A percentile compares a stretch with the other conserved stretches of the same genome.
Evolutionary conservation across 2,888 invertebrate genomes (phyloP).

Genomic region (Drosophila emarginata): DNA sequence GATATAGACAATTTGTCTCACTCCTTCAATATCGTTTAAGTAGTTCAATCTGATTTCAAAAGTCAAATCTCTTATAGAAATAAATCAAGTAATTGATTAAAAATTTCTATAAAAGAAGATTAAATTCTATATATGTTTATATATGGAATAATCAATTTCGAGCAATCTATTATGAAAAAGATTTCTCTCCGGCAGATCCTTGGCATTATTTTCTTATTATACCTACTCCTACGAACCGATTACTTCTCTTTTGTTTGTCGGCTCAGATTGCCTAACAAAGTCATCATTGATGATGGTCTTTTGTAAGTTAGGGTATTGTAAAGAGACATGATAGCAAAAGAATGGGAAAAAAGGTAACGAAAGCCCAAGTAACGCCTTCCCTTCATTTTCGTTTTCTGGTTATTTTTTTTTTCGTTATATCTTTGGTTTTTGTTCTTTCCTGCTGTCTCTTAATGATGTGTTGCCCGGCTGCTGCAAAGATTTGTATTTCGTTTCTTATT

Average conservation of each 20-base stretch:
- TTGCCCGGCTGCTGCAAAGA: slow-evolving; percentile 66
- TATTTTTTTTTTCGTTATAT: slow-evolving; percentile 55
- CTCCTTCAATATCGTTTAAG: too few species aligned
- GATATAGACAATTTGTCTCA: too few species aligned
- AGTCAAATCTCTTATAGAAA: neutral
- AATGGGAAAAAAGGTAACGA: slow-evolving; percentile 44
- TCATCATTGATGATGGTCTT: slow-evolving; percentile 29
- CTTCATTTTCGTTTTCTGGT: slow-evolving; percentile 1
- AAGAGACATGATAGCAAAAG: slow-evolving; percentile 15
- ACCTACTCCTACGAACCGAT: neutral
- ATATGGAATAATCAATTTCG: neutral
- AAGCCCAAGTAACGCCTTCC: slow-evolving; percentile 60
- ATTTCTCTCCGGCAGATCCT: neutral
- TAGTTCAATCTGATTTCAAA: too few species aligned
- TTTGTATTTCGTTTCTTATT: slow-evolving; percentile 35
- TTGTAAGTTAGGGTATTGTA: slow-evolving; percentile 36
- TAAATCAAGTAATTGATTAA: slow-evolving; percentile 1
- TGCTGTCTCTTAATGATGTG: slow-evolving; percentile 72
- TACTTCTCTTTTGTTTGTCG: slow-evolving; percentile 13
- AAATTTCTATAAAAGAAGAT: neutral
- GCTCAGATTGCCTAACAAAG: slow-evolving; percentile 40
- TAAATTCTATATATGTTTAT: neutral
- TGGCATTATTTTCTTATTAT: neutral
- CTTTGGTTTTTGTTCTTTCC: slow-evolving; percentile 47
- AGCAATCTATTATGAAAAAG: neutral